Evolutionary conservation across 2,113 vertebrate genomes (phyloP).

Genomic region (human (Homo sapiens)): DNA sequence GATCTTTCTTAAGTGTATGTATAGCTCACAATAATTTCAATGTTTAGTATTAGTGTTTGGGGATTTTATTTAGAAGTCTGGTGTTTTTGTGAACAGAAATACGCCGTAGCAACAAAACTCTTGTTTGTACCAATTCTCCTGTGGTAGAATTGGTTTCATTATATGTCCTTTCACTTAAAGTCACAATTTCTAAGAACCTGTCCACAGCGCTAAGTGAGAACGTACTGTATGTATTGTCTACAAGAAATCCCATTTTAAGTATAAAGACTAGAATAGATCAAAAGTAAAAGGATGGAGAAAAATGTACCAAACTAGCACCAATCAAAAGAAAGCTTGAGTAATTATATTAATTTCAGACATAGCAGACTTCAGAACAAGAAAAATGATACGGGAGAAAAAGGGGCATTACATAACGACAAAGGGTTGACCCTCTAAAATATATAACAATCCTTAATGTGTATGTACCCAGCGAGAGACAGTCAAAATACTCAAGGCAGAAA

Average conservation of each 20-base stretch:
- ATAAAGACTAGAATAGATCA: not conserved
- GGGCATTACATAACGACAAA: not conserved
- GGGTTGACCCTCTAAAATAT: not conserved
- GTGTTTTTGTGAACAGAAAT: too few relatives aligned
- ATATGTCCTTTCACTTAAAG: not conserved
- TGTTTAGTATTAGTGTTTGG: too few relatives aligned
- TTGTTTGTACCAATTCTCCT: not conserved
- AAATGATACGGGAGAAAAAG: not conserved
- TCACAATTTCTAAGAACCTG: not conserved
- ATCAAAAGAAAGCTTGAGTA: not conserved
- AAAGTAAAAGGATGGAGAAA: not conserved
- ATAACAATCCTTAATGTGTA: not conserved
- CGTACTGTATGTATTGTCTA: not conserved
- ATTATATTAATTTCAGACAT: not conserved
- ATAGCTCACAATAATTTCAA: not conserved
- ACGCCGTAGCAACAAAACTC: accelerated
- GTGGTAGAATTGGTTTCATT: not conserved
- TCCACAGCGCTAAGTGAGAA: too few relatives aligned
- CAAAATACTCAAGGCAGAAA: not conserved
- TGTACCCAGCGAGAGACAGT: not conserved
- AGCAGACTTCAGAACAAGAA: not conserved
- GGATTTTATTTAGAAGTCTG: too few relatives aligned
- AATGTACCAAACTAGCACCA: not conserved
- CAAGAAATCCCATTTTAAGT: not conserved
- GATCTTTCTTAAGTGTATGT: not conserved